phyloP scores from a whole-genome alignment of 2,113 vertebrate species.

The Pterocles burchelli region DNA sequence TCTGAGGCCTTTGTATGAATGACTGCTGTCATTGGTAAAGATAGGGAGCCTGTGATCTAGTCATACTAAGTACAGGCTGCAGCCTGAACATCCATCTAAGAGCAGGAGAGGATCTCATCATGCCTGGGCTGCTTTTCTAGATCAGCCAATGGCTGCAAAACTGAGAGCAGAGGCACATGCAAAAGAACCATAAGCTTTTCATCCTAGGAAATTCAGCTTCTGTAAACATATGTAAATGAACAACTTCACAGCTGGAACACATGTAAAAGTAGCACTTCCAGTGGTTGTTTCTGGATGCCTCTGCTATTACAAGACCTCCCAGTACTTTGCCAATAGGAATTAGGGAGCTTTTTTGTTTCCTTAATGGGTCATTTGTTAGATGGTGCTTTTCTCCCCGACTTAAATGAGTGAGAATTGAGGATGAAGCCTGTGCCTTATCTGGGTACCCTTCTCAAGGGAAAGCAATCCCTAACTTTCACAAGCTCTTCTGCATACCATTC shows the following conservation, averaged over 20 bases:
- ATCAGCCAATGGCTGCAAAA: neutral
- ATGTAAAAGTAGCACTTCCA: neutral
- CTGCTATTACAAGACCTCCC: neutral
- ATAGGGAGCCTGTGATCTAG: neutral
- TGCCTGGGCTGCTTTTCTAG: accelerated
- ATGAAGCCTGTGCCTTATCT: neutral
- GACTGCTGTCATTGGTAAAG: neutral
- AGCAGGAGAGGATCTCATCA: neutral
- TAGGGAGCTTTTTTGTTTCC: neutral
- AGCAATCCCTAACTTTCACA: neutral
- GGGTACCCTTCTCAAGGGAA: neutral
- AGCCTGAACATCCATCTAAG: neutral
- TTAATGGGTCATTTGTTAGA: neutral
- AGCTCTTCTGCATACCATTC: neutral
- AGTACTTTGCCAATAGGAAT: neutral
- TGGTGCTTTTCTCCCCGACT: accelerated
- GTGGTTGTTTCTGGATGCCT: neutral
- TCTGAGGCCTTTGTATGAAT: neutral
- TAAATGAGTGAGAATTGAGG: neutral
- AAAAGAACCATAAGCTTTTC: neutral
- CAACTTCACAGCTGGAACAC: neutral
- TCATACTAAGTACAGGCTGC: neutral
- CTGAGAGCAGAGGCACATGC: neutral
- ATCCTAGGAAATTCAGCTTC: neutral
- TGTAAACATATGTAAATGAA: accelerated